Conservation (phyloP, 2,888 invertebrate genomes). For the Atrina japonica region DNA sequence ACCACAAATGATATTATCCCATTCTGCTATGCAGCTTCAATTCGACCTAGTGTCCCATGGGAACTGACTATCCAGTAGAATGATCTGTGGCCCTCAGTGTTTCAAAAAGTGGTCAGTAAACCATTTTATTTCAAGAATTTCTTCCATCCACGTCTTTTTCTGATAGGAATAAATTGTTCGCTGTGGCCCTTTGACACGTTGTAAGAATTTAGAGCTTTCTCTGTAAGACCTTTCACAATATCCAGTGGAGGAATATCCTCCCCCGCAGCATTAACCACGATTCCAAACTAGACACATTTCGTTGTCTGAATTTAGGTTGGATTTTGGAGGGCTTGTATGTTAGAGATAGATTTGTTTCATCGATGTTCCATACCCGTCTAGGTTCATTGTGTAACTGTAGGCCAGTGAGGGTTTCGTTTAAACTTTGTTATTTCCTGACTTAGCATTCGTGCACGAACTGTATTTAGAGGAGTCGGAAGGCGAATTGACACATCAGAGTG, state of each 20-base stretch:
- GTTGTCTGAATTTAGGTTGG: conserved; percentile 15
- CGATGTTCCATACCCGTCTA: conserved; percentile 12
- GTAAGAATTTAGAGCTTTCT: conserved; percentile 26
- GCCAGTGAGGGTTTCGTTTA: too few relatives aligned
- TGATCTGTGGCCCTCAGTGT: conserved; percentile 45
- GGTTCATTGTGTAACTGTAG: too few relatives aligned
- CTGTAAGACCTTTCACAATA: conserved; percentile 43
- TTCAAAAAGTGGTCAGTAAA: conserved; percentile 28
- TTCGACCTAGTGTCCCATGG: conserved; percentile 31
- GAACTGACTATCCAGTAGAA: conserved; percentile 45
- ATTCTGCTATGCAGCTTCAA: conserved; percentile 24
- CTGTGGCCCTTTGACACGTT: too few relatives aligned
- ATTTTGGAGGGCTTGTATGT: conserved; percentile 27
- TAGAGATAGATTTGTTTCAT: conserved; percentile 23
- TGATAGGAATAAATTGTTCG: too few relatives aligned
- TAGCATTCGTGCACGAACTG: too few relatives aligned
- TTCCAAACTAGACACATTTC: conserved; percentile 43
- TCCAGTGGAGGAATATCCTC: conserved; percentile 44
- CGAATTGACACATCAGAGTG: too few relatives aligned
- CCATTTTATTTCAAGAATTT: conserved; percentile 26
- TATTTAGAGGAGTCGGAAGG: too few relatives aligned
- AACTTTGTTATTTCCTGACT: too few relatives aligned
- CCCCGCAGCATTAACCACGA: conserved; percentile 52
- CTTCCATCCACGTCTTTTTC: conserved; percentile 44
- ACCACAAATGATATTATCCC: too few relatives aligned